phyloP scores from a whole-genome alignment of 1,140 invertebrate genomes.

The Drosophila ercepeae region DNA sequence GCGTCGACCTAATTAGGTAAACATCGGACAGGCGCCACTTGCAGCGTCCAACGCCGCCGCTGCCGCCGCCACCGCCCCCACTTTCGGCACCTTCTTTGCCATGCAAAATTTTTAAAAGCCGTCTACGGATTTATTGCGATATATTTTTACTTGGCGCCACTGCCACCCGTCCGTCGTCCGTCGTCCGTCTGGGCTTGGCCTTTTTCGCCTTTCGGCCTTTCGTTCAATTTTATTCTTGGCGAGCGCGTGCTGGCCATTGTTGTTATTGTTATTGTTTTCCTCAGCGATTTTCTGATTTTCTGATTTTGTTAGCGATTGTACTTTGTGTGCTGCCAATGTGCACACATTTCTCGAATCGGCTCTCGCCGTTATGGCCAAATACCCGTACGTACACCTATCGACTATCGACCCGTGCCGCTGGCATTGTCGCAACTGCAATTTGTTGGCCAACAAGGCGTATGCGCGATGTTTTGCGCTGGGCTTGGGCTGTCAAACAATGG shows the following conservation, averaged over 20 bases:
- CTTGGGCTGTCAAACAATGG: constrained; percentile 14
- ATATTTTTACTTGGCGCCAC: constrained; percentile 56
- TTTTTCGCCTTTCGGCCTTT: constrained; percentile 45
- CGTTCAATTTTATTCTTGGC: constrained; percentile 39
- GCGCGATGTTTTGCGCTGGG: constrained; percentile 33
- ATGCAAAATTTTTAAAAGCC: constrained; percentile 62
- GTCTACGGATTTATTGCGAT: constrained; percentile 63
- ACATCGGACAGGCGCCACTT: constrained; percentile 66
- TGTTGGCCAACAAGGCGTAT: constrained; percentile 34
- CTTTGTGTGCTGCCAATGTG: not conserved
- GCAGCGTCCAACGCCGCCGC: constrained; percentile 38
- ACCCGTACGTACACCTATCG: constrained; percentile 22
- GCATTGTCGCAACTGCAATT: constrained; percentile 30
- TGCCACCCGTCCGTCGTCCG: not conserved
- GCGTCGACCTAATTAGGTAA: constrained; percentile 70
- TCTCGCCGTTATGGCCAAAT: constrained; percentile 20
- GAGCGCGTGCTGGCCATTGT: constrained; percentile 26
- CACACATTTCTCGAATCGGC: constrained; percentile 31
- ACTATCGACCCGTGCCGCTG: constrained; percentile 42
- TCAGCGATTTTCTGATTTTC: constrained; percentile 26
- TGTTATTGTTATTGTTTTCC: constrained; percentile 36
- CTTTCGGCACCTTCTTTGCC: constrained; percentile 35
- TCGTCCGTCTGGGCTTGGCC: constrained; percentile 38
- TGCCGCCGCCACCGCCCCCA: not conserved
- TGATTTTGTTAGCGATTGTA: constrained; percentile 16